Conservation (phyloP, 2,113 vertebrate species). For the Bolborhynchus lineola region DNA sequence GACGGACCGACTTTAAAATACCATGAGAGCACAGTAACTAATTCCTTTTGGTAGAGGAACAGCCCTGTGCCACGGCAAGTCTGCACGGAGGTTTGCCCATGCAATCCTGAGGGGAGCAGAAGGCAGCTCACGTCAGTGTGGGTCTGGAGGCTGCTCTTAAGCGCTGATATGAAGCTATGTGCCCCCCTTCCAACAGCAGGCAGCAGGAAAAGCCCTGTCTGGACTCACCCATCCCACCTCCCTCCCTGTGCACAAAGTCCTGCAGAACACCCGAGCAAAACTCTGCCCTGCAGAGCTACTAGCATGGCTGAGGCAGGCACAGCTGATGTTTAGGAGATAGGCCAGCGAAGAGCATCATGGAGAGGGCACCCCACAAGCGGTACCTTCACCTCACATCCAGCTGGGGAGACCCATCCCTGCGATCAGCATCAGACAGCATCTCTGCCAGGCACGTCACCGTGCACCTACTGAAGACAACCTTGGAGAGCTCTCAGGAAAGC, state of each 20-base stretch:
- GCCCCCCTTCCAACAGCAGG: neutral
- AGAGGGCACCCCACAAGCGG: neutral
- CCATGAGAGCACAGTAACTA: neutral
- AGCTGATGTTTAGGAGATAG: neutral
- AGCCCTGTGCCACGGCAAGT: fast-evolving
- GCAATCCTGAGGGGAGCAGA: neutral
- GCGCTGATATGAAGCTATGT: fast-evolving
- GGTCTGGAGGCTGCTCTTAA: neutral
- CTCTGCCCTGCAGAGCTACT: neutral
- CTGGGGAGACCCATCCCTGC: neutral
- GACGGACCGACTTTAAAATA: neutral
- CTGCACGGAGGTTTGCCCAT: fast-evolving
- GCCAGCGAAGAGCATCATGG: neutral
- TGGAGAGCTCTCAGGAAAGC: neutral
- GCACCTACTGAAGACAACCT: neutral
- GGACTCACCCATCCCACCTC: neutral
- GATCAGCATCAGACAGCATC: neutral
- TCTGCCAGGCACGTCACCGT: neutral
- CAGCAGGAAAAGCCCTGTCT: neutral
- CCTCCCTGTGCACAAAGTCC: neutral
- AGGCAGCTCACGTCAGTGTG: fast-evolving
- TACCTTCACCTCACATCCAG: neutral
- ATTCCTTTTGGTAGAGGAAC: fast-evolving
- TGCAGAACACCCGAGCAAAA: fast-evolving
- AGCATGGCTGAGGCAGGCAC: fast-evolving